Base-by-base conservation (phyloP, 2,113 vertebrate genomes). In the Brevimyrus niger region DNA sequence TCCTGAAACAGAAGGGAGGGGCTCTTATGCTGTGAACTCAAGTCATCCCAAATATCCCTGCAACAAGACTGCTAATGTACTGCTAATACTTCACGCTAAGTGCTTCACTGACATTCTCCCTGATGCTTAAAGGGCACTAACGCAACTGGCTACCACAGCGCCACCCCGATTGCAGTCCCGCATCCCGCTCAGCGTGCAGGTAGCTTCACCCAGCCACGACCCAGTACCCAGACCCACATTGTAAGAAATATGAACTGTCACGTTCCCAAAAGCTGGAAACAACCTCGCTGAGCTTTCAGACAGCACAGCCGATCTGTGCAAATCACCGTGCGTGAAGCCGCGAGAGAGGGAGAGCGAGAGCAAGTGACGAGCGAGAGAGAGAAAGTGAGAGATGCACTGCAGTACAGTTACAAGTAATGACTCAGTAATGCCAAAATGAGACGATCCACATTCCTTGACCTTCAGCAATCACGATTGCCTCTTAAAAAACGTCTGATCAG, bases 361-460 rank as follows among this genome's bases (percentile, higher is more conserved):
- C 23, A 11, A 27, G 58, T 55, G n/a, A 27, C 11, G 73, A 42
- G 15, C 4, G 73, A 42, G 44, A 21, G 80, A 21, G 44, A 0
- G 23, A 6, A 35, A n/a, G 35, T 17, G 51, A 61, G 86, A 44
- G 35, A 87, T 35, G 55, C 55, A 42, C 87, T 87, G 87, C 87
- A 50, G 87, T 50, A 61, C 55, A 61, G 87, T 44, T 55, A 87
- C 53, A 44, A 87, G 53, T 87, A 87, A 87, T 87, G 87, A 65
- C 35, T 87, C 87, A 65, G 51, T 65, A 87, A 65, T 35, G 55
- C 87, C 55, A 58, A 61, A 87, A 87, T 87, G 51, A 87, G 35
- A 15, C 19, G 8, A 65, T 38, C 35, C 51, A 61, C 87, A 53
- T 61, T 65, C 53, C 38, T 50, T 87, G 87, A 87, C 87, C 87